Percentiles rank a stretch among this genome's conserved stretches.
Conservation (phyloP, 1,140 invertebrate genomes). For the Drosophila ercepeae region DNA sequence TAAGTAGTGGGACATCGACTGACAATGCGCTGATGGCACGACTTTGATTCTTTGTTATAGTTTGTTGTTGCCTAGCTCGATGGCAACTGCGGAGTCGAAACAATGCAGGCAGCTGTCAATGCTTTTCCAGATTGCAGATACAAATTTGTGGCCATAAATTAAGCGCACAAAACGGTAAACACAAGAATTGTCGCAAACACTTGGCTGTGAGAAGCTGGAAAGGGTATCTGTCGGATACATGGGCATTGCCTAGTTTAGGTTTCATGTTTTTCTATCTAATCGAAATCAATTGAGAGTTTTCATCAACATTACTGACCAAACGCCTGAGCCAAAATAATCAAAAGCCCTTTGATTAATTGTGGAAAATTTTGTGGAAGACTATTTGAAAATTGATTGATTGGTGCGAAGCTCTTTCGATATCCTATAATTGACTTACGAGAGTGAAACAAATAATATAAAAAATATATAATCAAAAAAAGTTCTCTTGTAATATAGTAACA, state of each 20-base stretch:
- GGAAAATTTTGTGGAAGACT: too few relatives aligned
- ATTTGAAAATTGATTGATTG: too few relatives aligned
- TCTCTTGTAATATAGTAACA: not conserved
- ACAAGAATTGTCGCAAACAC: slow-evolving; percentile 38
- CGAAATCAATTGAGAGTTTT: too few relatives aligned
- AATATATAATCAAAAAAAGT: not conserved
- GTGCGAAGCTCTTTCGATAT: too few relatives aligned
- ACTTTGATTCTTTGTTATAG: slow-evolving; percentile 35
- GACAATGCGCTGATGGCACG: slow-evolving; percentile 8
- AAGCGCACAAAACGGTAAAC: slow-evolving; percentile 57
- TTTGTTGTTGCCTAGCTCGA: slow-evolving; percentile 32
- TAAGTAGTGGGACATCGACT: slow-evolving; percentile 9
- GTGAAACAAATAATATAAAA: too few relatives aligned
- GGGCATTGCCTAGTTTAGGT: not conserved
- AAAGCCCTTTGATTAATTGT: not conserved
- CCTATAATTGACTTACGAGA: too few relatives aligned
- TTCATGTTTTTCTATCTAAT: too few relatives aligned
- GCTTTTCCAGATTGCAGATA: slow-evolving; percentile 42
- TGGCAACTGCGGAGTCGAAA: slow-evolving; percentile 8
- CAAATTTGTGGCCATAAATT: slow-evolving; percentile 75
- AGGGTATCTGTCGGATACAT: slow-evolving; percentile 6
- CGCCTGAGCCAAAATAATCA: not conserved
- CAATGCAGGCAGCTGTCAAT: slow-evolving; percentile 59
- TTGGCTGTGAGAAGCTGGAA: slow-evolving; percentile 13
- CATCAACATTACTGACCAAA: not conserved